Conservation (phyloP, 1,140 invertebrate genomes). For the Cotesia vestalis region DNA sequence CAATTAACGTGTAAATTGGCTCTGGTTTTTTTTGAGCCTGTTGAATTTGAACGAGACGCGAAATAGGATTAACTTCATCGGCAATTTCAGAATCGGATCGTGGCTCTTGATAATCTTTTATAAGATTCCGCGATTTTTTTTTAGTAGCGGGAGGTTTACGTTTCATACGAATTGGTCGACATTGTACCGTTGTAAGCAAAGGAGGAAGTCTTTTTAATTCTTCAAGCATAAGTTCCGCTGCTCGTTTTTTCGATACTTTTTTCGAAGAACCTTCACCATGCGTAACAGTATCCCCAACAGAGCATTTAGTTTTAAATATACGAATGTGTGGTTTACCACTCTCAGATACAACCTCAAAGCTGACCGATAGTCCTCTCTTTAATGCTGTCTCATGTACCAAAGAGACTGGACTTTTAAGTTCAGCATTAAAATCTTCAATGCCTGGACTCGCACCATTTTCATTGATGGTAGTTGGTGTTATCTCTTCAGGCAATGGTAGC, state of each 20-base stretch:
- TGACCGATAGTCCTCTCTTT: constrained; percentile 86
- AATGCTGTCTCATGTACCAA: constrained; percentile 95
- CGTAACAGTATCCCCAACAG: constrained; percentile 82
- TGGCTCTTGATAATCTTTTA: constrained; percentile 75
- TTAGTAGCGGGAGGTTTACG: constrained; percentile 78
- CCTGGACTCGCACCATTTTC: constrained; percentile 53
- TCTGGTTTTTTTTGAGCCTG: constrained; percentile 87
- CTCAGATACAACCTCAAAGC: constrained; percentile 93
- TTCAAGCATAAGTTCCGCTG: constrained; percentile 92
- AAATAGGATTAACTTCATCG: constrained; percentile 91
- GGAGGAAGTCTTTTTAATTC: constrained; percentile 79
- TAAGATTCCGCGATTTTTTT: constrained; percentile 86
- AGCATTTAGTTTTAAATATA: constrained; percentile 87
- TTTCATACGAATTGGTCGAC: constrained; percentile 66
- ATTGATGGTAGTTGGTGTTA: constrained; percentile 44
- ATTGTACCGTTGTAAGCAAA: constrained; percentile 71
- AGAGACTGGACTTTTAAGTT: constrained; percentile 95
- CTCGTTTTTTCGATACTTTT: constrained; percentile 93
- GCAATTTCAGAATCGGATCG: constrained; percentile 71
- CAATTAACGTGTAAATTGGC: constrained; percentile 81
- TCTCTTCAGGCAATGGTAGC: constrained; percentile 63
- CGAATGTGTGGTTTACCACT: constrained; percentile 97
- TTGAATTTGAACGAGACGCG: constrained; percentile 91
- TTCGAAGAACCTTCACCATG: constrained; percentile 97
- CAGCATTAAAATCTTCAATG: constrained; percentile 70